Base-by-base conservation (phyloP, 2,113 vertebrate genomes). In the Limnothrissa miodon region DNA sequence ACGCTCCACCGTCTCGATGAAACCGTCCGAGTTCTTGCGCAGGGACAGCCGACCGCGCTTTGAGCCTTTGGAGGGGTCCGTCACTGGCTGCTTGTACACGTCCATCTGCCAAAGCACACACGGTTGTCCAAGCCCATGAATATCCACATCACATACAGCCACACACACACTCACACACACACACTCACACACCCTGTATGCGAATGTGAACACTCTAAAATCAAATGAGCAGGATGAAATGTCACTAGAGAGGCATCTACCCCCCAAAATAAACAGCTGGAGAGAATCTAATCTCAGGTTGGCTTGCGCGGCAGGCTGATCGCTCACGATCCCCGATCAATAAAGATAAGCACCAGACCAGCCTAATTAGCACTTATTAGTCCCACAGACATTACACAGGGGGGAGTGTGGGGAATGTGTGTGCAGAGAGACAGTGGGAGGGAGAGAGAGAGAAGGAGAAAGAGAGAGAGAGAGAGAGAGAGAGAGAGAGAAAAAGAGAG, bases 41-140 rank as follows among this genome's bases (percentile, higher is more conserved):
- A 95, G 89, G 10, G 89, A 94, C 23, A 95, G 87, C 11, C 90
- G 93, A 2, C 94, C 93, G 7, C 89, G 91, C 89, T 95, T 95
- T 1, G 94, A 95, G 44, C 85, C 87, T 85, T 95, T 95, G 82
- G 93, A 93, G 0, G 92, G 94, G 85, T 95, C 94, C 0, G 93
- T 95, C 80, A 94, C 93, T 0, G 94, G 94, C 89, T 93, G 93
- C 84, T 95, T 95, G 85, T 91, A 95, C 42, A 95, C 94, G 3
- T 94, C 93, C 92, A 93, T 93, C 94, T 95, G 62, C 17, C 81
- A 19, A 79, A 17, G 78, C 46, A 87, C 36, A 85, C 48, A 78
- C 15, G 66, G 29, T 74, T 36, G n/a, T 36, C 4, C 4, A 4
- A 23, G 5, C 51, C 51, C 84, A 39, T 45, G 0, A 45, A 36